A percentile compares a stretch with the other conserved stretches of the same genome.
phyloP scores from a whole-genome alignment of 92 coral and sea anemone genomes.

The Umimayanthus kanabou region DNA sequence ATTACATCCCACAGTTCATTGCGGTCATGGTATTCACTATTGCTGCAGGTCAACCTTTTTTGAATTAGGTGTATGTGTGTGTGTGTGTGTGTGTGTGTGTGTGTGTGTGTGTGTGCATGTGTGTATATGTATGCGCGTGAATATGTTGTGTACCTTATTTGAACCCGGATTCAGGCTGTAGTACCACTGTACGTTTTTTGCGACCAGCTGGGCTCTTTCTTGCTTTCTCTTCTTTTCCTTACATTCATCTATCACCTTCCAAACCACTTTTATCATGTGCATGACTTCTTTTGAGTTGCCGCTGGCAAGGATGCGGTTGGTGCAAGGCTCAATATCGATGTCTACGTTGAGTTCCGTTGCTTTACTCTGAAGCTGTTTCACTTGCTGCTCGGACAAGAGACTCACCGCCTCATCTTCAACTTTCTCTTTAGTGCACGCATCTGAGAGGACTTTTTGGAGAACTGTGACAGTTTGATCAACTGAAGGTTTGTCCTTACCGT shows the following conservation, averaged over 20 bases:
- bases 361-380: constrained; percentile 38
- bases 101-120: too few relatives aligned
- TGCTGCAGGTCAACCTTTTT: too few relatives aligned
- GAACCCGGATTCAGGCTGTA: constrained; percentile 41
- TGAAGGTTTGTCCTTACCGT: constrained; percentile 13
- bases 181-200: constrained; percentile 64
- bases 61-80: too few relatives aligned
- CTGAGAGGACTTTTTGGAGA: constrained; percentile 27
- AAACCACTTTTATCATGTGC: constrained; percentile 55
- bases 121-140: too few relatives aligned
- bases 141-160: not conserved
- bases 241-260: constrained; percentile 63
- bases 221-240: constrained; percentile 48
- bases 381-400: constrained; percentile 52
- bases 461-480: constrained; percentile 26
- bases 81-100: too few relatives aligned
- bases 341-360: constrained; percentile 62
- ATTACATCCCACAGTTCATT: too few relatives aligned
- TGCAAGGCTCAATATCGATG: constrained; percentile 48
- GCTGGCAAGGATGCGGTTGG: constrained; percentile 61
- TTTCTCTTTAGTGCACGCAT: constrained; percentile 56
- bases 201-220: constrained; percentile 68
- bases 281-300: constrained; percentile 69
- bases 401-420: constrained; percentile 53
- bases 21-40: too few relatives aligned